Conservation (phyloP, 2,888 invertebrate species). For the Amaurobius ferox region DNA sequence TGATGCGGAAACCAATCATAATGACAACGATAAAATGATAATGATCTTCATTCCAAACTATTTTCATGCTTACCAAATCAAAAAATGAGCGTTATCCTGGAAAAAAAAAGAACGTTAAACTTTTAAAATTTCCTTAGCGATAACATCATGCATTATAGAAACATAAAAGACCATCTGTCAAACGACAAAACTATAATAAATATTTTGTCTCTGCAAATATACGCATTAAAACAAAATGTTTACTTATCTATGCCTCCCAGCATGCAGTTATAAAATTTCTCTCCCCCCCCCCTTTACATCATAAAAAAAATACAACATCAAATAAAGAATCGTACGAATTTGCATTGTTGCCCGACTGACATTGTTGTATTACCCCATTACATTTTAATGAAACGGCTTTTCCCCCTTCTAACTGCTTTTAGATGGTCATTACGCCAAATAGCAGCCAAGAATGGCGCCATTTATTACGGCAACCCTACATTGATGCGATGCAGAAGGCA, state of each 20-base stretch:
- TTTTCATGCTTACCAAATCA: background rate
- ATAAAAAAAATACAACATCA: background rate
- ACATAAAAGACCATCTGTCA: constrained; percentile 16
- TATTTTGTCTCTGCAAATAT: constrained; percentile 5
- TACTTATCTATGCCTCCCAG: constrained; percentile 10
- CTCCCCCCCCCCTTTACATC: background rate
- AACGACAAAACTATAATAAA: constrained; percentile 12
- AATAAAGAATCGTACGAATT: constrained; percentile 11
- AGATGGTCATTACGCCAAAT: constrained; percentile 27
- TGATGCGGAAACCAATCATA: background rate
- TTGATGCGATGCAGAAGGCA: constrained; percentile 1
- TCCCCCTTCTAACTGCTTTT: constrained; percentile 22
- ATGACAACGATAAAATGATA: background rate
- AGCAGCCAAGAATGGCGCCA: constrained; percentile 11
- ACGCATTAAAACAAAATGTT: constrained; percentile 20
- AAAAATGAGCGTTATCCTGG: background rate
- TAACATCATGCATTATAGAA: constrained; percentile 6
- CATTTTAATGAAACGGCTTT: constrained; percentile 30
- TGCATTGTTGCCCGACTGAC: constrained; percentile 15
- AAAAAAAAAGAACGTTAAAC: background rate
- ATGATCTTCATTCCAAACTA: background rate
- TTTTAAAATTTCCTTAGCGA: background rate
- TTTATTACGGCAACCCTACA: constrained; percentile 24
- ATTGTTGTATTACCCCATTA: constrained; percentile 37
- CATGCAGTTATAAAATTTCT: constrained; percentile 11